Percentiles rank a stretch among this genome's conserved stretches.
phyloP scores from a whole-genome alignment of 2,113 vertebrate species.

The Agapornis roseicollis region DNA sequence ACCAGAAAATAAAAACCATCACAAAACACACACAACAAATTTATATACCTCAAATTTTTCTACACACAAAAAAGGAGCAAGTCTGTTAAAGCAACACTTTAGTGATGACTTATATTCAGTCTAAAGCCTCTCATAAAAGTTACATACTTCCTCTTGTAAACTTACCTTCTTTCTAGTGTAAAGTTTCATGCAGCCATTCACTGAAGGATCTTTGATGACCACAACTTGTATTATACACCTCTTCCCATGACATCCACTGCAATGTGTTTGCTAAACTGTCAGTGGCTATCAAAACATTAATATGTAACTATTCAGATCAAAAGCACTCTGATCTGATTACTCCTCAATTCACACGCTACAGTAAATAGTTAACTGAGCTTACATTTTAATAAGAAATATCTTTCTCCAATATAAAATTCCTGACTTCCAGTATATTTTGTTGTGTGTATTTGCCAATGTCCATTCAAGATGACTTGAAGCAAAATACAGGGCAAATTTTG shows the following conservation, averaged over 20 bases:
- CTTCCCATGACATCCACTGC: background rate
- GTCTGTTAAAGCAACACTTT: background rate
- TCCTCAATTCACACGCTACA: background rate
- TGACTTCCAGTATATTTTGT: background rate
- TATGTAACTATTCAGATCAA: background rate
- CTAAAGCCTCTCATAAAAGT: background rate
- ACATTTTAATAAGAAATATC: background rate
- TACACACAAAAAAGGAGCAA: background rate
- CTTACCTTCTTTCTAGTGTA: background rate
- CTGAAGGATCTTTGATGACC: background rate
- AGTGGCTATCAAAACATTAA: background rate
- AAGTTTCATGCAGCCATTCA: background rate
- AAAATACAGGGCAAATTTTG: background rate
- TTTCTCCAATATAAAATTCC: background rate
- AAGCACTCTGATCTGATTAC: background rate
- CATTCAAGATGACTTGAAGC: background rate
- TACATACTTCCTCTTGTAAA: background rate
- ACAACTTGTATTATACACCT: background rate
- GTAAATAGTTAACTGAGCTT: background rate
- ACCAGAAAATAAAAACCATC: background rate
- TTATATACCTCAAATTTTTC: background rate
- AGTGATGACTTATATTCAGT: background rate
- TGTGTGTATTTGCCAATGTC: background rate
- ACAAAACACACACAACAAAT: background rate
- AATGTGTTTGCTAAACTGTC: background rate